phyloP scores from a whole-genome alignment of 2,888 invertebrate genomes.

The Uloborus plumipes region DNA sequence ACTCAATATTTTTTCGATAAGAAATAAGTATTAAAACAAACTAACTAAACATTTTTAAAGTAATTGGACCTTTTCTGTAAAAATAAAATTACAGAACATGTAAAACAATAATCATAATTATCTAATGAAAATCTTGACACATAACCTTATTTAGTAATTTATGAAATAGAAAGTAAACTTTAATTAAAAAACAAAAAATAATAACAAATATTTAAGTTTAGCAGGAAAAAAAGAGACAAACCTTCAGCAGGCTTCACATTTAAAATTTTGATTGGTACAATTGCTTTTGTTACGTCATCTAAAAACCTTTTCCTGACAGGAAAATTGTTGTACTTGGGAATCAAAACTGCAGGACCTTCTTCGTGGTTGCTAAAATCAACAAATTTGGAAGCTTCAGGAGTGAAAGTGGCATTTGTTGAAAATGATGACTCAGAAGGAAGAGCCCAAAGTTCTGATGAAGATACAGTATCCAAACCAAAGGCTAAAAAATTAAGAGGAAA shows the following conservation, averaged over 20 bases:
- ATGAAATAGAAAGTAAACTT: too few relatives aligned
- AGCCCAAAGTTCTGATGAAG: constrained; percentile 82
- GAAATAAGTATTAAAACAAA: too few relatives aligned
- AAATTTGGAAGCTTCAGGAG: constrained; percentile 33
- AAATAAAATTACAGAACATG: too few relatives aligned
- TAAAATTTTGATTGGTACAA: constrained; percentile 49
- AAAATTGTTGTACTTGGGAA: constrained; percentile 95
- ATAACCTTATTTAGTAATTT: too few relatives aligned
- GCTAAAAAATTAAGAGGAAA: constrained; percentile 75
- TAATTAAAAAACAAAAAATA: too few relatives aligned
- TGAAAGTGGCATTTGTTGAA: constrained; percentile 4
- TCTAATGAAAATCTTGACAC: too few relatives aligned
- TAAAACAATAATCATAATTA: too few relatives aligned
- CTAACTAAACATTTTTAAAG: too few relatives aligned
- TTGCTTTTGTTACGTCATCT: constrained; percentile 62
- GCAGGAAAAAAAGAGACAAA: constrained; percentile 1
- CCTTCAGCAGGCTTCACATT: constrained; percentile 41
- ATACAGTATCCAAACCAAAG: constrained; percentile 89
- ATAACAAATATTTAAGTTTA: not conserved
- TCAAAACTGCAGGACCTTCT: constrained; percentile 75
- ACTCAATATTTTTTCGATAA: too few relatives aligned
- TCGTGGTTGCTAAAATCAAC: constrained; percentile 19
- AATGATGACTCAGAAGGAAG: constrained; percentile 7
- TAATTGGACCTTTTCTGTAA: too few relatives aligned
- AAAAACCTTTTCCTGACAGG: constrained; percentile 47